Conservation (phyloP, 2,113 vertebrate species). For the Corythornis madagascariensis region DNA sequence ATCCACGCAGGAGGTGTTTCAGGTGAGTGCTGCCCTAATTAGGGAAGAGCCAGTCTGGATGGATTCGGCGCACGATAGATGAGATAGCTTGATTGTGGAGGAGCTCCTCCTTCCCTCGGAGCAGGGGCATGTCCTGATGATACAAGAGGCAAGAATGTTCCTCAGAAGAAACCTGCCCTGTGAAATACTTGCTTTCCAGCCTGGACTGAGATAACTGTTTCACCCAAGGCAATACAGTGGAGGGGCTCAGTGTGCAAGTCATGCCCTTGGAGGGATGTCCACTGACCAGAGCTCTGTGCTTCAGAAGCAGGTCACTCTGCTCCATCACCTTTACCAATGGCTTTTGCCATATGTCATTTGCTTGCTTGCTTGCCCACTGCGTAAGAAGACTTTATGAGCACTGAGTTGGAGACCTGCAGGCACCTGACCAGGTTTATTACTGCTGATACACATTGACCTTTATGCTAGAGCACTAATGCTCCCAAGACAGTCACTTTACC, state of each 20-base stretch:
- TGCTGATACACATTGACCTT: neutral
- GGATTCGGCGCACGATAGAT: neutral
- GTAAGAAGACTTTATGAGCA: fast-evolving
- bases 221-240: neutral
- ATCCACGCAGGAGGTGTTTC: neutral
- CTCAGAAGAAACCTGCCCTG: neutral
- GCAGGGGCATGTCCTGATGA: slow-evolving; percentile 64
- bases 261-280: neutral
- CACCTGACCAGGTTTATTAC: neutral
- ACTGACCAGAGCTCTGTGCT: fast-evolving
- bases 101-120: slow-evolving; percentile 37
- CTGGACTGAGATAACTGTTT: neutral
- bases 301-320: neutral
- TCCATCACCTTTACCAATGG: neutral
- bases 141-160: slow-evolving; percentile 63
- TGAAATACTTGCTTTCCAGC: neutral
- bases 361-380: neutral
- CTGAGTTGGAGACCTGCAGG: neutral
- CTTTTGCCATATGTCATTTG: neutral
- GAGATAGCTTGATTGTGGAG: neutral
- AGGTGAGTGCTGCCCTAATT: neutral
- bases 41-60: neutral
- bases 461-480: neutral
- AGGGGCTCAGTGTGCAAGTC: neutral
- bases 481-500: neutral